A percentile compares a stretch with the other conserved stretches of the same genome.
Evolutionary conservation across 2,797 vertebrate genomes (phyloP).

Genomic region (Zenarchopterus dispar): DNA sequence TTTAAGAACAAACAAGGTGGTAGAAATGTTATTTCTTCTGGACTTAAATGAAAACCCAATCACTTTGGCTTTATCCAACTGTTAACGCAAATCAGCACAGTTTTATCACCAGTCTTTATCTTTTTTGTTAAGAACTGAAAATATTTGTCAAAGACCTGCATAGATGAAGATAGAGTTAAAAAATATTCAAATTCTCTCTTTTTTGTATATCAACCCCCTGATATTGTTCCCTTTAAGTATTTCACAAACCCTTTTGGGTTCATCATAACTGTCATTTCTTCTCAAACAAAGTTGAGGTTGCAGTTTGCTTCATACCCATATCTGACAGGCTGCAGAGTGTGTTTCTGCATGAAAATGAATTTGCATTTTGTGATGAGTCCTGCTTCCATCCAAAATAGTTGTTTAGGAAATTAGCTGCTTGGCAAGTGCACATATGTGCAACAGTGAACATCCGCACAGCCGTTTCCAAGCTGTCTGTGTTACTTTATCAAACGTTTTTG

Average conservation of each 20-base stretch:
- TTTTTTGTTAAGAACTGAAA: constrained; percentile 1
- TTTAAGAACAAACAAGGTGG: constrained; percentile 65
- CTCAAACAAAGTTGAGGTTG: constrained; percentile 53
- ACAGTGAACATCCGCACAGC: constrained; percentile 24
- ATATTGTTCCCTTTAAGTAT: constrained; percentile 18
- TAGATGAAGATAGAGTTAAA: constrained; percentile 1
- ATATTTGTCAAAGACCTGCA: constrained; percentile 5
- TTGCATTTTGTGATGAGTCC: constrained; percentile 67
- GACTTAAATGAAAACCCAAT: constrained; percentile 45
- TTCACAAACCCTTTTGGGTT: constrained; percentile 59
- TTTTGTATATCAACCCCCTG: neutral
- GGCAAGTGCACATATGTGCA: constrained; percentile 2
- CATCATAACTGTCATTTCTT: constrained; percentile 55
- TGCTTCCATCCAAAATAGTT: constrained; percentile 47
- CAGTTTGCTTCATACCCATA: constrained; percentile 60
- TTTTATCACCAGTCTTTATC: constrained; percentile 14
- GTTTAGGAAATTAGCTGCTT: constrained; percentile 49
- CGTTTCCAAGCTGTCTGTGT: constrained; percentile 30
- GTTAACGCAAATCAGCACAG: neutral
- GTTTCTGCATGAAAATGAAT: constrained; percentile 59
- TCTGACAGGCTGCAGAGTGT: constrained; percentile 57
- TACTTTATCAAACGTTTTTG: neutral
- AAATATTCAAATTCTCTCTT: neutral
- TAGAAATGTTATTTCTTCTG: constrained; percentile 38
- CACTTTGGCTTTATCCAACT: constrained; percentile 24